Conservation (phyloP, 2,113 vertebrate genomes). For the Phycodurus eques region DNA sequence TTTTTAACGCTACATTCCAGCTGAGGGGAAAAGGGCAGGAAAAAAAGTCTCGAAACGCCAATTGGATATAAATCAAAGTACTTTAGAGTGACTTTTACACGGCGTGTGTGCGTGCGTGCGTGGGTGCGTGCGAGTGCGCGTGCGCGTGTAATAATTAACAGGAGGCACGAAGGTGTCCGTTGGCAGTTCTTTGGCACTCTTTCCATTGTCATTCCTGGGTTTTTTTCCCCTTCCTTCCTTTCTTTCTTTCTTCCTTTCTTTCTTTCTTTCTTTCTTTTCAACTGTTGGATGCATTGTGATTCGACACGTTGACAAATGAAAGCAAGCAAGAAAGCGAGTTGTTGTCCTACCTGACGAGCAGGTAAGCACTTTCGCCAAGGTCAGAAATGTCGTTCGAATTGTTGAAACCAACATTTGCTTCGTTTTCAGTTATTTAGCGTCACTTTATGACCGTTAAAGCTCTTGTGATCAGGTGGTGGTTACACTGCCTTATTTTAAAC, state of each 20-base stretch:
- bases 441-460: not conserved
- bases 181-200: not conserved
- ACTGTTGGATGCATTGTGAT: not conserved
- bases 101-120: too few relatives aligned
- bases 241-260: too few relatives aligned
- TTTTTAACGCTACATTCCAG: conserved; percentile 21
- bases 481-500: too few relatives aligned
- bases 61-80: not conserved
- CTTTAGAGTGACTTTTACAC: not conserved
- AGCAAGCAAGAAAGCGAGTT: not conserved
- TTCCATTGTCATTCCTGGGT: not conserved
- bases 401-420: not conserved
- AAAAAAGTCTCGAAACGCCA: too few relatives aligned
- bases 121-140: too few relatives aligned
- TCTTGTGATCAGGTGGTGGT: not conserved
- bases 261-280: not conserved
- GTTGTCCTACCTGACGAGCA: conserved; percentile 1
- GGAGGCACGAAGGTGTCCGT: not conserved
- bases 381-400: not conserved
- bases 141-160: conserved; percentile 24
- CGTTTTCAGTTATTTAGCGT: too few relatives aligned
- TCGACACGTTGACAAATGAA: conserved; percentile 8
- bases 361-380: conserved; percentile 19
- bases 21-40: not conserved
- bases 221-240: too few relatives aligned